Base-by-base conservation (phyloP, 2,113 vertebrate species). In the Labrus mixtus region DNA sequence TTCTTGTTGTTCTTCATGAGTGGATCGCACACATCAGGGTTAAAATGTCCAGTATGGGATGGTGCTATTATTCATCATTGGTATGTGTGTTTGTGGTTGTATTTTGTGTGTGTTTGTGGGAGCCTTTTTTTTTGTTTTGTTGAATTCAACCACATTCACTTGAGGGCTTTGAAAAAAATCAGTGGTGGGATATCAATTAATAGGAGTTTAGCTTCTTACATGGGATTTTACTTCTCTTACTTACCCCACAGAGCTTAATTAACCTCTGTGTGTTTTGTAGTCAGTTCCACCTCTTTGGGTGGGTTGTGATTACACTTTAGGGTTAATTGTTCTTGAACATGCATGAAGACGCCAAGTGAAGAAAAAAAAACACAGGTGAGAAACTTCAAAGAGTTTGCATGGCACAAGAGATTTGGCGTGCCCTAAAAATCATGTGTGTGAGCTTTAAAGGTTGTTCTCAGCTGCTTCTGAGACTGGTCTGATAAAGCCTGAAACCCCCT, bases 241-340 rank as follows among this genome's bases (percentile, higher is more conserved):
- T 90, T 37, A 75, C 72, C 73, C 61, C 59, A 71, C 59, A 85
- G 48, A 87, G 73, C 57, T 25, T 22, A 45, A 73, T 87, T 45
- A 73, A 45, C 71, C 55, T 68, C 41, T 64, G 51, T 41, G 60
- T 84, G 58, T 68, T 59, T 73, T 76, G 58, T 50, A 23, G 23
- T 59, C 64, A 68, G 37, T 76, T 73, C 17, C 78, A 68, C 65
- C 59, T 85, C 57, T 76, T 12, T 77, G 51, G 71, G n/a, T n/a
- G n/a, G n/a, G 58, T 23, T 54, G 59, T 82, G 81, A 90, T 90
- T 88, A 92, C 76, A 74, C 72, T 64, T 63, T 0, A 68, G 79
- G 39, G 78, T 83, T 90, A 89, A 92, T 90, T 90, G 81, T 57
- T 60, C 69, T 73, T 74, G 70, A 84, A 76, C 75, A 60, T 37